Evolutionary conservation across 1,140 invertebrate species (phyloP).

Genomic region (Brachystomella parvula): DNA sequence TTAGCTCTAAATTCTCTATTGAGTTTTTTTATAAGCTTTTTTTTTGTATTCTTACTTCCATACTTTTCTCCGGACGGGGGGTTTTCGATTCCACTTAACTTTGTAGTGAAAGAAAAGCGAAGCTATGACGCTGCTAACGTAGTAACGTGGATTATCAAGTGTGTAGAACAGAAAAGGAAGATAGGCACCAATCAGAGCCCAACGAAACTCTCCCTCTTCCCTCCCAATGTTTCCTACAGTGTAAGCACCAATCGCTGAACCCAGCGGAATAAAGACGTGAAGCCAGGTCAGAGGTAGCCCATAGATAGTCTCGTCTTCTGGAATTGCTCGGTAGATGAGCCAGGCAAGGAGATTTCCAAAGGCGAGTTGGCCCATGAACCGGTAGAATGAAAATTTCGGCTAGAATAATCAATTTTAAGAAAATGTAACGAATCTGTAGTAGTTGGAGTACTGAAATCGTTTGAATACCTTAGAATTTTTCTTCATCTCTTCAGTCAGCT

Average conservation of each 20-base stretch:
- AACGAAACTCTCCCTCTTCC: slow-evolving; percentile 60
- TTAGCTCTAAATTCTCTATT: neutral
- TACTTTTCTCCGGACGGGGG: slow-evolving; percentile 49
- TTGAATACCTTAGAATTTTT: slow-evolving; percentile 54
- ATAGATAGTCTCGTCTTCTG: slow-evolving; percentile 60
- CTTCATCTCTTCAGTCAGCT: slow-evolving; percentile 56
- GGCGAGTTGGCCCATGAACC: slow-evolving; percentile 67
- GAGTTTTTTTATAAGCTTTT: neutral
- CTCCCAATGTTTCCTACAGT: slow-evolving; percentile 80
- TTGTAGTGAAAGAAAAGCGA: slow-evolving; percentile 59
- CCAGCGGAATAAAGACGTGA: slow-evolving; percentile 61
- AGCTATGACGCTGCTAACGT: slow-evolving; percentile 53
- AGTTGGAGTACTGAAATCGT: neutral
- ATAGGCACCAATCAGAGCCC: slow-evolving; percentile 61
- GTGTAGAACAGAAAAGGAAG: slow-evolving; percentile 53
- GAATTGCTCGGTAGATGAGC: slow-evolving; percentile 64
- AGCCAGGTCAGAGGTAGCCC: slow-evolving; percentile 62
- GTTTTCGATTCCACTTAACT: slow-evolving; percentile 68
- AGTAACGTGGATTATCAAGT: slow-evolving; percentile 58
- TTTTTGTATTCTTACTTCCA: slow-evolving; percentile 42
- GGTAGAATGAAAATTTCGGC: slow-evolving; percentile 67
- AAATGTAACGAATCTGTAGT: neutral
- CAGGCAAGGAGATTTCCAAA: slow-evolving; percentile 73
- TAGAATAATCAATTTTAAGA: slow-evolving; percentile 41
- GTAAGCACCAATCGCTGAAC: slow-evolving; percentile 74